Base-by-base conservation (phyloP, 64 coral and sea anemone genomes). In the Montipora capricornis region DNA sequence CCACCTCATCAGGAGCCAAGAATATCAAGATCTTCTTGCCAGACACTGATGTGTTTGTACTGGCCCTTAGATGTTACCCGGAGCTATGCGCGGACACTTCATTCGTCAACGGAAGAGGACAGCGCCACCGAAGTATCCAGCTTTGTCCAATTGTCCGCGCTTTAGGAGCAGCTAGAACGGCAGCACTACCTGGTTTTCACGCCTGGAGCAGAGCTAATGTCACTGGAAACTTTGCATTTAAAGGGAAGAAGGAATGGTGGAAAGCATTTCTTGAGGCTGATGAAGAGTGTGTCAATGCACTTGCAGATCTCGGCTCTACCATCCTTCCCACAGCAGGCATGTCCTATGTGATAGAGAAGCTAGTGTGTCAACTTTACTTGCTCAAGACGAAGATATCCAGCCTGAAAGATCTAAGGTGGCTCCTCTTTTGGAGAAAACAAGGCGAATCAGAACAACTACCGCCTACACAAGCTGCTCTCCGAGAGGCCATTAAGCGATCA, bases 391-490 rank as follows among this genome's bases (percentile, higher is more conserved):
- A 45, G 46, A 73, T 87, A 37, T 52, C 84, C 19, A 68, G 73
- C 47, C 66, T 87, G 66, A 89, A 76, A 58, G 71, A 75, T 47
- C 69, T 89, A 5, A 75, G 87, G 68, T 75, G 49, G 16, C 68
- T 48, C 24, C 47, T 89, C 47, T 89, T 89, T 76, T 26, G 87
- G 0, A 89, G 76, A 51, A 89, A 89, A 75, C 88, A 79, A 26
- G 88, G 52, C 66, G 45, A 88, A 80, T 88, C 83, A 78, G 83
- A 93, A 75, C 16, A 59, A 17, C 76, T 93, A 19, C 76, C 91
- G 4, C 91, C 91, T 26, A 93, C 91, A 66, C 91, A 87, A 80
- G 81, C 91, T 55, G 74, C 91, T 53, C 59, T 88, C 3, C 29
- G 45, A 16, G 44, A 93, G 75, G 83, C 91, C 7, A 87, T 83